Evolutionary conservation across 2,888 invertebrate species (phyloP), one percentile per base, ranked within the genome.

Genomic region (Sphaeridia pumilis): DNA sequence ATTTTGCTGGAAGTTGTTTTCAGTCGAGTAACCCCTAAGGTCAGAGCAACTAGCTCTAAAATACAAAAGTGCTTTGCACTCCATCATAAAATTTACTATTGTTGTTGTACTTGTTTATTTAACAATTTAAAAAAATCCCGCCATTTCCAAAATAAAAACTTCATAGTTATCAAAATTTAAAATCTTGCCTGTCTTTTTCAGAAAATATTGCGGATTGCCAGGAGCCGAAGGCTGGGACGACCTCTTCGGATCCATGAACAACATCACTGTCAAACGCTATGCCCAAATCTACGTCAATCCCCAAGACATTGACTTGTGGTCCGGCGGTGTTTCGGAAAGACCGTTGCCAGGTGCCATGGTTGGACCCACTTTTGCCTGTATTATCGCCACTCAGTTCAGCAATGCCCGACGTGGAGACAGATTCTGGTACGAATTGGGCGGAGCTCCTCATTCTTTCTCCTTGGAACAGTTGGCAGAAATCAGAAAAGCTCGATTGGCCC

Each of bases 391-490:
- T 25, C 92, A 93, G 71, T 89, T 93, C 74, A 85, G 86, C 65
- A 86, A 87, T 68, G 78, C 88, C 1, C 79, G 89, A 69, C 77
- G 86, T 63, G 89, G 90, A 56, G 93, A 94, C 72, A 79, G 93
- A 70, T 93, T 92, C 71, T 94, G 92, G 92, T 93, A 87, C 69
- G 92, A 92, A 71, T 74, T 90, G 52, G 85, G 87, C 24, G 84
- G 89, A 69, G 89, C 88, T 71, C 90, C 90, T 0, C 89, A 90
- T 28, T 85, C 88, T 1, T 92, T 92, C 71, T 86, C 87, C 3
- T 81, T 70, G 61, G 88, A 87, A 66, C 90, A 92, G 73, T 73
- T 92, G 35, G 78, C 78, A 59, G 89, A 90, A 72, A 76, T 92
- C 55, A 78, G 84, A 44, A 89, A 90, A 71, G 74, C 82, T 0